Base-by-base conservation (phyloP, 2,113 vertebrate genomes). In the Psilopogon haemacephalus region DNA sequence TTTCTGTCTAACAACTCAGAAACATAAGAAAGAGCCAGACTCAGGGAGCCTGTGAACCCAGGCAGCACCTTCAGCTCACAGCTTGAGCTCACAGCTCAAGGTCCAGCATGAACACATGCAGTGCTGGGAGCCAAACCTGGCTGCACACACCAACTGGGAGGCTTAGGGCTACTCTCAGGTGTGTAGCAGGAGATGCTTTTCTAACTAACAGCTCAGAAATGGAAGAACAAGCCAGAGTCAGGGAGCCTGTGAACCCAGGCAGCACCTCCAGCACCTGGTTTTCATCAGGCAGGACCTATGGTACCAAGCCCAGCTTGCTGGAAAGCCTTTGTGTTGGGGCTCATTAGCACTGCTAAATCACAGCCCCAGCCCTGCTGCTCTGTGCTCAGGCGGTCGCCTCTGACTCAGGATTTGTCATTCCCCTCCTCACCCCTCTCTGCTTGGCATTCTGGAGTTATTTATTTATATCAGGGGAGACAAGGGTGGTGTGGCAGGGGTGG, bases 391-490 rank as follows among this genome's bases (percentile, higher is more conserved):
- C 0, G 0, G 40, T n/a, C 1, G 4, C 50, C 58, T 85, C 75
- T 62, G 85, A 42, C 67, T 86, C 50, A 14, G 73, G 79, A 86
- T 80, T 92, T 91, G 55, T 75, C 91, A 74, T 93, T 83, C 82
- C 69, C 64, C 37, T 93, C 44, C 82, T 79, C 89, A 90, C 83
- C 65, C 65, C 62, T 88, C 64, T 82, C 88, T 75, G 44, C 42
- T 77, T 96, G 95, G 89, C 65, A 95, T 94, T 88, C 93, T 77
- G 79, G 86, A 77, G 89, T 95, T 91, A 97, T 90, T 96, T 96
- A 86, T 93, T 95, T 96, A 91, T 62, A 96, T 88, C 85, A 24
- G 8, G 58, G 88, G 85, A 97, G 92, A 96, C 72, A 91, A 96
- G 55, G 82, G 83, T 69, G 64, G 59, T 55, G 35, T 87, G 95